Conservation (phyloP, 1,140 invertebrate genomes). For the Neodiprion lecontei region DNA sequence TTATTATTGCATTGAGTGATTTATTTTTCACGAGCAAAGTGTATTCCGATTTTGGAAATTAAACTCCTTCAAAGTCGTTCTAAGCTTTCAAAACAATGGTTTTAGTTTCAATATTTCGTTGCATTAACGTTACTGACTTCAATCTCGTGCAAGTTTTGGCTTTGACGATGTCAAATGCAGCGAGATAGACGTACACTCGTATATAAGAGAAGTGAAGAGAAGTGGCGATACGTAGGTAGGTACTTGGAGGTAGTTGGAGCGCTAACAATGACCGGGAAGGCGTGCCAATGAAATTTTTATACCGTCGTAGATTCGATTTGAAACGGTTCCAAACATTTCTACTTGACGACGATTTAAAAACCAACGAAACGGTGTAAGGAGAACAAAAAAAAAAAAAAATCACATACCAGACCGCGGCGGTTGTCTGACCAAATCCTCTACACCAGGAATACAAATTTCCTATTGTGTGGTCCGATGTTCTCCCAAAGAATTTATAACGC, state of each 20-base stretch:
- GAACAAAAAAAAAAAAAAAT: background rate
- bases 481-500: slow-evolving; percentile 3
- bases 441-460: background rate
- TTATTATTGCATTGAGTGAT: too few species aligned
- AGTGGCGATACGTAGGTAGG: background rate
- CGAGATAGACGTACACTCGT: background rate
- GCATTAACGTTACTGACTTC: too few species aligned
- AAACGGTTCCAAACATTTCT: slow-evolving; percentile 1
- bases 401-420: background rate
- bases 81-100: too few species aligned
- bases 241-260: background rate
- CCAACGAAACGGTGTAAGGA: background rate
- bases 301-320: slow-evolving; percentile 2
- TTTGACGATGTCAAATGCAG: too few species aligned
- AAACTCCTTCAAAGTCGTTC: too few species aligned
- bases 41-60: too few species aligned
- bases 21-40: too few species aligned
- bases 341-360: slow-evolving; percentile 5
- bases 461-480: slow-evolving; percentile 11
- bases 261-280: background rate
- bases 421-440: background rate
- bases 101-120: too few species aligned
- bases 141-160: too few species aligned
- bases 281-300: slow-evolving; percentile 7
- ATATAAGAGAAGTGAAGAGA: background rate